Evolutionary conservation across 1,140 invertebrate genomes (phyloP), one percentile per base, ranked within the genome.

Genomic region (Drosophila carrolli): DNA sequence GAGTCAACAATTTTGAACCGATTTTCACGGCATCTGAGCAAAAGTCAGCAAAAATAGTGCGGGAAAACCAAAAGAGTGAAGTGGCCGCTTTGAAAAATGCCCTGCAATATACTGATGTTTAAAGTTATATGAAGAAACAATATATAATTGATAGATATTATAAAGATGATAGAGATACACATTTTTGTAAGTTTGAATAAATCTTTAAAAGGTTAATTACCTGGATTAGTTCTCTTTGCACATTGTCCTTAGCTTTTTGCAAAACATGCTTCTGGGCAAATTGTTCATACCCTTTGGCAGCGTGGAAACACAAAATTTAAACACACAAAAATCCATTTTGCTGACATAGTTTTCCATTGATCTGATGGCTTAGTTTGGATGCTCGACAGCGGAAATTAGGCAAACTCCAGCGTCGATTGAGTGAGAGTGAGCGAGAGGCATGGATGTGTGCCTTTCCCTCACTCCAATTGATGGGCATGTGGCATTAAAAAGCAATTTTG

Each of bases 401-500:
- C 61, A 67, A 75, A 60, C 56, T 67, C 46, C 56, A 23, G 32
- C 43, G 35, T 38, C 41, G 0, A 38, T 35, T 14, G 29, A 54
- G 32, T 7, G 19, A 32, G 44, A 16, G 16, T 23, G 10, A n/a
- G 38, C 10, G 38, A 40, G 41, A 44, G 14, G 37, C 16, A 9
- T 6, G 9, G 9, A 43, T 75, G 23, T 63, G 57, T 62, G 41
- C n/a, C 19, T 50, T 19, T 38, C 40, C 23, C 27, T 43, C 40
- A n/a, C 29, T 41, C 44, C 10, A 35, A 23, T n/a, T 56, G 44
- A 11, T 27, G 23, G 19, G 35, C 10, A 8, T 63, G 54, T 23
- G 73, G 74, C 75, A 77, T 77, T 77, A 77, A 77, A 77, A 77
- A 77, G 75, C 75, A 70, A 77, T 77, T 77, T 77, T 77, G 74